Percentiles rank a stretch among this genome's conserved stretches.
These are phyloP conservation scores for Tapirus indicus DNA, from an alignment of 2,797 vertebrate genomes.

Conservation along the genomic window DNA sequence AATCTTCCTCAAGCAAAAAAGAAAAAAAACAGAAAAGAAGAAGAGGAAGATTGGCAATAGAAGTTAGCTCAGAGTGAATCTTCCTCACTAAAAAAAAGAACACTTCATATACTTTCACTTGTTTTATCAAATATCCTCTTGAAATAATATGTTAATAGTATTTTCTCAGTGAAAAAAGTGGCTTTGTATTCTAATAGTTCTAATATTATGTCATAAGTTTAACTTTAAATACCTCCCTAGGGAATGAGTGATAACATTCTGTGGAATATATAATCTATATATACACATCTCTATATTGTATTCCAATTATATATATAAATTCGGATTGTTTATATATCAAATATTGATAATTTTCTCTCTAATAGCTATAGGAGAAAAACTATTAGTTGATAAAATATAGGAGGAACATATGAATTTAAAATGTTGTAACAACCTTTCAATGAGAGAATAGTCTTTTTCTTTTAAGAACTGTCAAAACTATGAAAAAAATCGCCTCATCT, in stretches of 20 bases:
- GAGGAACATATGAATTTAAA: background rate
- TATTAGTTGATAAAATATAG: background rate
- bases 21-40: no score
- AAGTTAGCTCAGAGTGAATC: no score
- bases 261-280: background rate
- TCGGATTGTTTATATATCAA: background rate
- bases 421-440: background rate
- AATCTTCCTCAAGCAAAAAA: no score
- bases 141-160: background rate
- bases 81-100: no score
- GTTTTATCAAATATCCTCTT: background rate
- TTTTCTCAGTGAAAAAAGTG: background rate
- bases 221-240: background rate
- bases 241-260: background rate
- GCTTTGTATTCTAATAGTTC: background rate
- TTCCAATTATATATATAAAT: background rate
- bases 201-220: conserved; percentile 17
- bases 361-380: background rate
- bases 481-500: background rate
- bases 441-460: background rate
- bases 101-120: background rate
- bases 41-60: no score
- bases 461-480: background rate
- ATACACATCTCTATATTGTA: background rate
- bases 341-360: background rate